phyloP scores from a whole-genome alignment of 2,888 invertebrate species.

The Acronicta leporina region DNA sequence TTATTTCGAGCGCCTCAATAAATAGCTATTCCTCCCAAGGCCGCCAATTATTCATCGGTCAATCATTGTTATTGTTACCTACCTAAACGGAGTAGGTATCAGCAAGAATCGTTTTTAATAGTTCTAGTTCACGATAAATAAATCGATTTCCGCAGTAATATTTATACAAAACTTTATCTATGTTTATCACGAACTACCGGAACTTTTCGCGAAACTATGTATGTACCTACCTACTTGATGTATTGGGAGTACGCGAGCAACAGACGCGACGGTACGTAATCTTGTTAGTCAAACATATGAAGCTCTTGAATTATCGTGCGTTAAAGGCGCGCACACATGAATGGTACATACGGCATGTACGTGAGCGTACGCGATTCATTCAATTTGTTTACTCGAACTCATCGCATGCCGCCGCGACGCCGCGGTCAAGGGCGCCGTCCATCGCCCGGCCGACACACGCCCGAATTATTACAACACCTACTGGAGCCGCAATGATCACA shows the following conservation, averaged over 20 bases:
- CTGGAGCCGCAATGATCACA: conserved; percentile 61
- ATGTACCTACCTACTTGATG: conserved; percentile 6
- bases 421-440: conserved; percentile 83
- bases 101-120: conserved; percentile 37
- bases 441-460: conserved; percentile 74
- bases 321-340: conserved; percentile 84
- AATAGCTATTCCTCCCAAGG: conserved; percentile 28
- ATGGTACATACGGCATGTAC: conserved; percentile 79
- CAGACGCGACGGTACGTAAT: conserved; percentile 63
- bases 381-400: conserved; percentile 84
- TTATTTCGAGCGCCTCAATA: conserved; percentile 2
- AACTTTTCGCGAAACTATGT: conserved; percentile 28
- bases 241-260: conserved; percentile 12
- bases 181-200: conserved; percentile 44
- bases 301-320: conserved; percentile 82
- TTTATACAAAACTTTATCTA: conserved; percentile 41
- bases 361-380: conserved; percentile 86
- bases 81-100: conserved; percentile 18
- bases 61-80: conserved; percentile 26
- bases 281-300: conserved; percentile 77
- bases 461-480: conserved; percentile 59
- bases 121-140: conserved; percentile 29
- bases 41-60: conserved; percentile 19
- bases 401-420: conserved; percentile 74
- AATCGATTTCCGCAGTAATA: conserved; percentile 47